Percentiles rank a stretch among this genome's conserved stretches.
Conservation (phyloP, 2,888 invertebrate species). For the Xanthorhoe designata region DNA sequence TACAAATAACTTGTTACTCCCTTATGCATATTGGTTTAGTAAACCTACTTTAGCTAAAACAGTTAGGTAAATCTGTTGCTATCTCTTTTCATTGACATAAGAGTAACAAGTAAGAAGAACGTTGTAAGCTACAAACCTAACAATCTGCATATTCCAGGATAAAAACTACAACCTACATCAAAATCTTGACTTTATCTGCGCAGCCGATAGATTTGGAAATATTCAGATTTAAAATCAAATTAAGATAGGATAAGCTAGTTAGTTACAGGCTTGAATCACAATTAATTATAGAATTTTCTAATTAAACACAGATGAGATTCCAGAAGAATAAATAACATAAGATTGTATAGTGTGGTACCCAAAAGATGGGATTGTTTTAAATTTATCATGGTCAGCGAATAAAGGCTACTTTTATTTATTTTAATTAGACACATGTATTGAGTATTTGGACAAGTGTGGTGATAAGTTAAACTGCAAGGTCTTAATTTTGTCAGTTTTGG, state of each 20-base stretch:
- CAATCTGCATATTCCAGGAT: neutral
- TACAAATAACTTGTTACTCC: too few species aligned
- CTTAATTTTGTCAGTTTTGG: neutral
- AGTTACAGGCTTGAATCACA: neutral
- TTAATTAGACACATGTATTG: neutral
- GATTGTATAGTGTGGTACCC: too few species aligned
- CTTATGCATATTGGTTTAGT: too few species aligned
- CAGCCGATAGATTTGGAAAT: neutral
- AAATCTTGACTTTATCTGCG: neutral
- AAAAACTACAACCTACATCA: neutral
- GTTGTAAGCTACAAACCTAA: too few species aligned
- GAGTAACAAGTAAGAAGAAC: too few species aligned
- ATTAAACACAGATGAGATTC: neutral
- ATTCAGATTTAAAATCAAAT: neutral
- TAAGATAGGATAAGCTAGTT: neutral
- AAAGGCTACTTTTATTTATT: too few species aligned
- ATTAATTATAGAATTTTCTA: neutral
- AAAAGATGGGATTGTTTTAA: too few species aligned
- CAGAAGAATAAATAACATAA: too few species aligned
- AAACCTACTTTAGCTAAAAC: too few species aligned
- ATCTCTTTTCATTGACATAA: too few species aligned
- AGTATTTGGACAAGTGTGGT: neutral
- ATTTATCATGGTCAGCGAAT: too few species aligned
- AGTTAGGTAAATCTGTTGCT: too few species aligned
- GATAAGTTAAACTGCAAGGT: neutral